phyloP scores from a whole-genome alignment of 2,797 vertebrate genomes.

The Coregonus suidteri region DNA sequence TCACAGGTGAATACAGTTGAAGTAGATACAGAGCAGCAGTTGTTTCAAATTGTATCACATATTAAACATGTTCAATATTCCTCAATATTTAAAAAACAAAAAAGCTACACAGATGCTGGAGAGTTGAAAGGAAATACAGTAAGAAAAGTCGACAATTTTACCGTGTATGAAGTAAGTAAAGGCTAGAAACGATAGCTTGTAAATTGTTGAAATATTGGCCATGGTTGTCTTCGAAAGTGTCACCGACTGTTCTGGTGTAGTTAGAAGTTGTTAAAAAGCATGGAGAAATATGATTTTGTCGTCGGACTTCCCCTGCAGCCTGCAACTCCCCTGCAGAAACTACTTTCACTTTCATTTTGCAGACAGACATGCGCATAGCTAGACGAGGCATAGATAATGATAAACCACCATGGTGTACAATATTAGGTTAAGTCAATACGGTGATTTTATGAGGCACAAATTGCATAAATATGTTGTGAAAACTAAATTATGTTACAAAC shows the following conservation, averaged over 20 bases:
- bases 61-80: neutral
- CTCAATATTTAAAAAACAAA: neutral
- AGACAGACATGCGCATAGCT: neutral
- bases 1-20: no score
- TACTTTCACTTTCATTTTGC: constrained; percentile 62
- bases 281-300: neutral
- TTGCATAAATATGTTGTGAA: neutral
- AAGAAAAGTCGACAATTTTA: constrained; percentile 23
- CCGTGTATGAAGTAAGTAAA: constrained; percentile 45
- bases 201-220: constrained; percentile 55
- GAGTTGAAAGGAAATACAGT: neutral
- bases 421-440: no score
- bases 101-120: neutral
- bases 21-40: neutral
- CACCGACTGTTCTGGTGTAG: neutral
- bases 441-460: no score
- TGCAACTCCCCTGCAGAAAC: neutral
- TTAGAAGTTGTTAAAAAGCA: fast-evolving
- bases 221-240: constrained; percentile 34
- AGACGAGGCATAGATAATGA: neutral
- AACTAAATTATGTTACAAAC: neutral
- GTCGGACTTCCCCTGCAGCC: constrained; percentile 41
- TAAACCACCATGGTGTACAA: no score
- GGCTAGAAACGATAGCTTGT: constrained; percentile 57
- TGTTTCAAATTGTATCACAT: neutral